phyloP scores from a whole-genome alignment of 2,888 invertebrate species.

The Leucozona laternaria region DNA sequence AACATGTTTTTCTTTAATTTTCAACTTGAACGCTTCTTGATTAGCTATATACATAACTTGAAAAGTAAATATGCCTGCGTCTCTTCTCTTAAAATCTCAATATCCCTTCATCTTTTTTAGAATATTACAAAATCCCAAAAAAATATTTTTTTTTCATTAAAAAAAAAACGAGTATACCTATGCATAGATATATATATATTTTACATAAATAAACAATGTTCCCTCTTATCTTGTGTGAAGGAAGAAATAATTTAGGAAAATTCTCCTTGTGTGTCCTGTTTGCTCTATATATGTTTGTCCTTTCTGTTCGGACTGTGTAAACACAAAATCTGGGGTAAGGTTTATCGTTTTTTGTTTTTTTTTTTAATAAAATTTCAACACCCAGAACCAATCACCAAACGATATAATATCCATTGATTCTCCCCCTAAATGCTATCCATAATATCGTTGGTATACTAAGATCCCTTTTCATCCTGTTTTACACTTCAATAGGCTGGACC shows the following conservation, averaged over 20 bases:
- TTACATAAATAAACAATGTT: slow-evolving; percentile 43
- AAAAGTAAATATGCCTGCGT: slow-evolving; percentile 56
- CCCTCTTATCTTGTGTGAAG: slow-evolving; percentile 51
- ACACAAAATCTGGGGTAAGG: slow-evolving; percentile 26
- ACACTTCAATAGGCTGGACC: slow-evolving; percentile 67
- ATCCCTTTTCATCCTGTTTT: slow-evolving; percentile 73
- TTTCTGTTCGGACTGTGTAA: slow-evolving; percentile 23
- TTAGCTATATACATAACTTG: neutral
- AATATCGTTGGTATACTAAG: slow-evolving; percentile 35
- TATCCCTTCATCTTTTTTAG: neutral
- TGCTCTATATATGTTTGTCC: slow-evolving; percentile 34
- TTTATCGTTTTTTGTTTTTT: slow-evolving; percentile 22
- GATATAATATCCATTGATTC: slow-evolving; percentile 28
- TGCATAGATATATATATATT: too few species aligned
- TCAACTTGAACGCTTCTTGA: slow-evolving; percentile 58
- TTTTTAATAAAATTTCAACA: slow-evolving; percentile 53
- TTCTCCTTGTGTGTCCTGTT: slow-evolving; percentile 53
- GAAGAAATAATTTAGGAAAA: slow-evolving; percentile 65
- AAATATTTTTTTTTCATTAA: slow-evolving; percentile 40
- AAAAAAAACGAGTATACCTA: too few species aligned
- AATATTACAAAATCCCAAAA: slow-evolving; percentile 13
- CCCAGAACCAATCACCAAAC: slow-evolving; percentile 67
- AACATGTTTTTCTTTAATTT: slow-evolving; percentile 66
- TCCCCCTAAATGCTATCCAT: neutral
- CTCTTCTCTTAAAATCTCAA: neutral